Conservation (phyloP, 2,113 vertebrate genomes). For the Conger conger region DNA sequence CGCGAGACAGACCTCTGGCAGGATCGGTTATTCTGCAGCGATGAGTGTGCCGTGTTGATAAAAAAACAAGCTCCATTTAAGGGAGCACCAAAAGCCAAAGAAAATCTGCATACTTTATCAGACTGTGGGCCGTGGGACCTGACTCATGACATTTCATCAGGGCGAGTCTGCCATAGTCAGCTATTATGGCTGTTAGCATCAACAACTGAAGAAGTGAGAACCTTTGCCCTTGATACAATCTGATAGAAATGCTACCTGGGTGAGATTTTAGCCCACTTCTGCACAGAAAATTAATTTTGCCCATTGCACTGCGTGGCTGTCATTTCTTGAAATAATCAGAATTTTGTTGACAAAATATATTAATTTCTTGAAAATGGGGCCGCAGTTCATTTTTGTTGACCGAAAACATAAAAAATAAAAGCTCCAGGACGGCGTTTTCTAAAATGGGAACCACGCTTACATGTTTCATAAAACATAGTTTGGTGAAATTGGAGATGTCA, state of each 20-base stretch:
- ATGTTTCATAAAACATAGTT: too few relatives aligned
- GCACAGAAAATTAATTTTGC: background rate
- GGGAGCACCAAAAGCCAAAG: slow-evolving; percentile 27
- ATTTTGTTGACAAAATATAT: background rate
- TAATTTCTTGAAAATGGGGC: background rate
- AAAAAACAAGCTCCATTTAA: slow-evolving; percentile 14
- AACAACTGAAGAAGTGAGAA: slow-evolving; percentile 17
- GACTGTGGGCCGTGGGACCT: slow-evolving; percentile 16
- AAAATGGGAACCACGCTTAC: too few relatives aligned
- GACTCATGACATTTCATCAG: slow-evolving; percentile 55
- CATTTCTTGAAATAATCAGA: too few relatives aligned
- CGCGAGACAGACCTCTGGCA: slow-evolving; percentile 12
- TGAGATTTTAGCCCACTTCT: background rate
- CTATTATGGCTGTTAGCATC: slow-evolving; percentile 29
- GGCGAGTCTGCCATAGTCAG: slow-evolving; percentile 15
- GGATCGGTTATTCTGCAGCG: background rate
- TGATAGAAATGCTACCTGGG: background rate
- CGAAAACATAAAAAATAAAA: background rate
- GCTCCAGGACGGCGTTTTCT: too few relatives aligned
- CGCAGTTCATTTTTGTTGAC: background rate
- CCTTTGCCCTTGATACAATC: background rate
- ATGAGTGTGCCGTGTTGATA: background rate
- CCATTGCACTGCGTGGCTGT: background rate
- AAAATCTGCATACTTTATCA: slow-evolving; percentile 46
- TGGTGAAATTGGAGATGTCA: background rate